Base-by-base conservation (phyloP, 2,797 vertebrate genomes). In the Euthynnus affinis region DNA sequence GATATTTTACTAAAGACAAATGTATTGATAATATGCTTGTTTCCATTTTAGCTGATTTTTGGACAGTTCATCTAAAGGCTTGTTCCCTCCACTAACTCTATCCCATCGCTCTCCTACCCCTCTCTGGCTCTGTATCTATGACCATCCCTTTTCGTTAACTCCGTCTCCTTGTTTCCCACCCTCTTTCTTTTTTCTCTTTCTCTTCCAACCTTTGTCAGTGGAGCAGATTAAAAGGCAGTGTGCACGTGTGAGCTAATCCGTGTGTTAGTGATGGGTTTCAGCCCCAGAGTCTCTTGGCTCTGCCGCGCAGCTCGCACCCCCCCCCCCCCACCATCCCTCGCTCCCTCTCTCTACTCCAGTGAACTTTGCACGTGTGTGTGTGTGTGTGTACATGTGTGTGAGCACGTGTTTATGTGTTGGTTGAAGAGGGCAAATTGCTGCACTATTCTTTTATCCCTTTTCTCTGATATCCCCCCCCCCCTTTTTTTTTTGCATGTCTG, bases 161-260 rank as follows among this genome's bases (percentile, higher is more conserved):
- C 68, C 52, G 48, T 71, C 62, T 66, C 67, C 83, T 71, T 76
- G 48, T 85, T 67, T 73, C 56, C 65, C 14, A 8, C 61, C 76
- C 71, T 32, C 68, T 80, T 71, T 79, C 75, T 69, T 48, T 69
- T 69, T 29, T 29, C 27, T 29, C 3, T 29, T 25, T 81, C 83
- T 62, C 55, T 20, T 78, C 61, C 75, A 74, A 83, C 82, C 84
- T 88, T 82, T 88, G 78, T 89, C 85, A 91, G 88, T 81, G 84
- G 78, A 90, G 90, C 88, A 93, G 94, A 94, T 95, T 94, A 95
- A 90, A 93, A 90, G 90, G 85, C 86, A 89, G 89, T 86, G 89
- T 91, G 91, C 94, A 95, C 89, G 91, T 95, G 94, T 91, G 93
- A 94, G 92, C 90, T 95, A 94, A 95, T 95, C 94, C 85, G 60